These are phyloP conservation scores for Hucho hucho DNA, from an alignment of 2,113 vertebrate genomes.

Conservation along the genomic window DNA sequence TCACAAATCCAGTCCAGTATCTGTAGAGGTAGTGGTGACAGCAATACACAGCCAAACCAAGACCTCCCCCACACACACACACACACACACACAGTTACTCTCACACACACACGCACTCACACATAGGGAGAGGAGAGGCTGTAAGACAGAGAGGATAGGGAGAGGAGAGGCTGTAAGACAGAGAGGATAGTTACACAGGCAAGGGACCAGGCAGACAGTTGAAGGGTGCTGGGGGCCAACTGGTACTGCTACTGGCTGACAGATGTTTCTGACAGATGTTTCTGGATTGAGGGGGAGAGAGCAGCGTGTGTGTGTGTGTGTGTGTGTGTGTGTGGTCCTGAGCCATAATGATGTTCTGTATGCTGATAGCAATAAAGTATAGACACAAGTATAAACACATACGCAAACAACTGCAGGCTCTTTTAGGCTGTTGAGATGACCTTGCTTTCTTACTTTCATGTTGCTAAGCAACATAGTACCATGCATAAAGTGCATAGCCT, in stretches of 20 bases:
- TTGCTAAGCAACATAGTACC: slow-evolving; percentile 34
- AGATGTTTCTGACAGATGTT: neutral
- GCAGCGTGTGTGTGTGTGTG: slow-evolving; percentile 2
- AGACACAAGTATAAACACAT: neutral
- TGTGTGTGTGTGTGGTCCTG: slow-evolving; percentile 21
- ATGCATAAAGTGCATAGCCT: too few species aligned
- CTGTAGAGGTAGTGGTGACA: slow-evolving; percentile 5
- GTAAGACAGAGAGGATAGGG: slow-evolving; percentile 10
- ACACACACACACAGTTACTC: neutral
- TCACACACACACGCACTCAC: neutral
- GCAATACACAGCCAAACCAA: slow-evolving; percentile 51
- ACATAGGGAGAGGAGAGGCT: slow-evolving; percentile 1
- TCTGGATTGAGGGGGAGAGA: neutral
- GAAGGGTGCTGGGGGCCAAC: too few species aligned
- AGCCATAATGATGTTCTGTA: too few species aligned
- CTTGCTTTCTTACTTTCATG: slow-evolving; percentile 25
- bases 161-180: slow-evolving; percentile 14
- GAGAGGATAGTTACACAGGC: slow-evolving; percentile 66
- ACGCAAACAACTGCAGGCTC: neutral
- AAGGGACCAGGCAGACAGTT: slow-evolving; percentile 18
- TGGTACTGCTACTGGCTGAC: slow-evolving; percentile 40
- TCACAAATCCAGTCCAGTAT: slow-evolving; percentile 16
- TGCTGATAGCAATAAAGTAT: neutral
- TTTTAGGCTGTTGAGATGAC: neutral
- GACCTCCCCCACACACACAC: slow-evolving; percentile 9